Evolutionary conservation across 2,113 vertebrate genomes (phyloP).

Genomic region (Percina caprodes): DNA sequence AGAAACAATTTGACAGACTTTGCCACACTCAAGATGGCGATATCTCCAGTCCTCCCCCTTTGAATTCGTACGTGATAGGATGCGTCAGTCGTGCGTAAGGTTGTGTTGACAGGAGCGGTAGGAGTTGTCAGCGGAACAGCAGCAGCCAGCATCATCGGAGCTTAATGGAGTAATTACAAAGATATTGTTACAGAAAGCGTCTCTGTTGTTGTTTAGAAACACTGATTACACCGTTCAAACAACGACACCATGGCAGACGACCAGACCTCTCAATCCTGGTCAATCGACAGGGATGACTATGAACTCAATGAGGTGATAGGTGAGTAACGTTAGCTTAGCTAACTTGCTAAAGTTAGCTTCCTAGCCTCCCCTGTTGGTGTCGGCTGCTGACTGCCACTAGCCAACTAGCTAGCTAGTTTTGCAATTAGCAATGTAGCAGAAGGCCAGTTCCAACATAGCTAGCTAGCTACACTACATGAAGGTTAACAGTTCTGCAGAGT

Average conservation of each 20-base stretch:
- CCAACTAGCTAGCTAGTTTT: slow-evolving; percentile 48
- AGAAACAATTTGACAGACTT: not conserved
- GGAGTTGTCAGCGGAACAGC: slow-evolving; percentile 74
- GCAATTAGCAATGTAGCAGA: slow-evolving; percentile 30
- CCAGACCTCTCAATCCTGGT: slow-evolving; percentile 90
- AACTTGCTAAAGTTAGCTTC: slow-evolving; percentile 72
- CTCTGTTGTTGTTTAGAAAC: slow-evolving; percentile 27
- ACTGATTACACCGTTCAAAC: slow-evolving; percentile 31
- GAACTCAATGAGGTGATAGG: slow-evolving; percentile 97
- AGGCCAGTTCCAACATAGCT: slow-evolving; percentile 36
- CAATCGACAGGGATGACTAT: slow-evolving; percentile 95
- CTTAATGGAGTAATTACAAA: slow-evolving; percentile 73
- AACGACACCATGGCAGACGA: slow-evolving; percentile 90
- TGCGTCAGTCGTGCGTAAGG: slow-evolving; percentile 73
- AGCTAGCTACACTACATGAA: not conserved
- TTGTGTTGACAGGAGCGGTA: slow-evolving; percentile 79
- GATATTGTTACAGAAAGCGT: slow-evolving; percentile 35
- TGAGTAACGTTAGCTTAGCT: slow-evolving; percentile 82
- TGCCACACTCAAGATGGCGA: slow-evolving; percentile 78
- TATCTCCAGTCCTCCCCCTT: not conserved
- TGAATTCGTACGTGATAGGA: slow-evolving; percentile 26
- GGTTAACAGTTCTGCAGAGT: slow-evolving; percentile 1
- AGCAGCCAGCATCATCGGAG: slow-evolving; percentile 45
- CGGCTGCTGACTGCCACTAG: slow-evolving; percentile 49
- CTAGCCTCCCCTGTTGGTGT: slow-evolving; percentile 45